phyloP scores from a whole-genome alignment of 1,140 invertebrate genomes.

The Lineus longissimus region DNA sequence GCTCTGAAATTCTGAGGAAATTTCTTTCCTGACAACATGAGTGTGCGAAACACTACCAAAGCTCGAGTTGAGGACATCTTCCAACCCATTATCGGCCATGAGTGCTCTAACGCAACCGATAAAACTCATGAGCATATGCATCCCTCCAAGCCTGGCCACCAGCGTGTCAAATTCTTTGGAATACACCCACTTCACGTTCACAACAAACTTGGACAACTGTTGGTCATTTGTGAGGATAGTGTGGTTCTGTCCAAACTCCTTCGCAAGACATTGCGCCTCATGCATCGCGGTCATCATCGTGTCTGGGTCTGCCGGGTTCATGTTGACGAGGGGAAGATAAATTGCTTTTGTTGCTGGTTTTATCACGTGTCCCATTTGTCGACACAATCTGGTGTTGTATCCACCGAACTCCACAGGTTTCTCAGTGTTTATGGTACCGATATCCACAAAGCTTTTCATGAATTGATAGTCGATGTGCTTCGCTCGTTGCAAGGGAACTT shows the following conservation, averaged over 20 bases:
- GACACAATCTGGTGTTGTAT: neutral
- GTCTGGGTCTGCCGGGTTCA: neutral
- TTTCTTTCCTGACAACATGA: too few relatives aligned
- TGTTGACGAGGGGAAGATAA: neutral
- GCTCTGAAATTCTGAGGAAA: constrained; percentile 26
- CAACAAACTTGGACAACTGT: too few relatives aligned
- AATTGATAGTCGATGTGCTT: too few relatives aligned
- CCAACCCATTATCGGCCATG: constrained; percentile 19
- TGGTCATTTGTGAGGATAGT: too few relatives aligned
- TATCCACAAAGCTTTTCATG: too few relatives aligned
- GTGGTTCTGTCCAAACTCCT: too few relatives aligned
- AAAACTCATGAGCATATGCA: constrained; percentile 28
- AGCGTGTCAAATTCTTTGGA: constrained; percentile 21
- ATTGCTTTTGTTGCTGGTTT: neutral
- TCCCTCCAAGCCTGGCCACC: constrained; percentile 21
- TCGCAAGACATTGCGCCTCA: too few relatives aligned
- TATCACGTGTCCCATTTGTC: neutral
- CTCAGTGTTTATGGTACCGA: neutral
- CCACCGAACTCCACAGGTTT: neutral
- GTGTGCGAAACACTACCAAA: constrained; percentile 23
- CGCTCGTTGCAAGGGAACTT: too few relatives aligned
- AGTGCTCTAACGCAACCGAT: constrained; percentile 21
- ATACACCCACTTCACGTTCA: too few relatives aligned
- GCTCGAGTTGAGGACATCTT: constrained; percentile 10
- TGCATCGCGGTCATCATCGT: too few relatives aligned